These are phyloP conservation scores for Hartigia nigra DNA, from an alignment of 2,888 invertebrate genomes.

Conservation along the genomic window DNA sequence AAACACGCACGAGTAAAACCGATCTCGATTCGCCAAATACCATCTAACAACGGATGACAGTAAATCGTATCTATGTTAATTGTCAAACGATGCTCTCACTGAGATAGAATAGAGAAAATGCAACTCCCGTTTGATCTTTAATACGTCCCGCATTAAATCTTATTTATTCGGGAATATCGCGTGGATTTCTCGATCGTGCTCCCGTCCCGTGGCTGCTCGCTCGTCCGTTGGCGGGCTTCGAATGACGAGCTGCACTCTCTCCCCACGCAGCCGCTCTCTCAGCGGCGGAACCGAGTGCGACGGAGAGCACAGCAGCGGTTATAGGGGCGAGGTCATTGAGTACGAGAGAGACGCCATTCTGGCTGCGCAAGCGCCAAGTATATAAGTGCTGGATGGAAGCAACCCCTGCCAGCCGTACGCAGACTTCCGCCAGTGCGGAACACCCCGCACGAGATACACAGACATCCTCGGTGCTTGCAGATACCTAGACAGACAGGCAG, in stretches of 20 bases:
- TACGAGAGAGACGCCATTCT: conserved; percentile 21
- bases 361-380: conserved; percentile 4
- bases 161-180: conserved; percentile 20
- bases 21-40: background rate
- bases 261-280: conserved; percentile 5
- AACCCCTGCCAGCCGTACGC: conserved; percentile 1
- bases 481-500: background rate
- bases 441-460: conserved; percentile 28
- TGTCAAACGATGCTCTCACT: background rate
- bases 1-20: background rate
- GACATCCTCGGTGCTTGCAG: conserved; percentile 16
- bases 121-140: background rate
- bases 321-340: conserved; percentile 10
- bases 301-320: conserved; percentile 1
- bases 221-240: conserved; percentile 66
- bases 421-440: conserved; percentile 24
- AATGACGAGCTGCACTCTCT: conserved; percentile 49
- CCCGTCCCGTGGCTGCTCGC: conserved; percentile 61
- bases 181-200: conserved; percentile 44
- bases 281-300: conserved; percentile 10
- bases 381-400: background rate
- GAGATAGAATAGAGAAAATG: background rate
- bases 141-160: background rate
- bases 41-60: background rate
- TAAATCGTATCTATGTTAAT: background rate